Evolutionary conservation across 2,797 vertebrate species (phyloP).

Genomic region (Eospalax fontanierii): DNA sequence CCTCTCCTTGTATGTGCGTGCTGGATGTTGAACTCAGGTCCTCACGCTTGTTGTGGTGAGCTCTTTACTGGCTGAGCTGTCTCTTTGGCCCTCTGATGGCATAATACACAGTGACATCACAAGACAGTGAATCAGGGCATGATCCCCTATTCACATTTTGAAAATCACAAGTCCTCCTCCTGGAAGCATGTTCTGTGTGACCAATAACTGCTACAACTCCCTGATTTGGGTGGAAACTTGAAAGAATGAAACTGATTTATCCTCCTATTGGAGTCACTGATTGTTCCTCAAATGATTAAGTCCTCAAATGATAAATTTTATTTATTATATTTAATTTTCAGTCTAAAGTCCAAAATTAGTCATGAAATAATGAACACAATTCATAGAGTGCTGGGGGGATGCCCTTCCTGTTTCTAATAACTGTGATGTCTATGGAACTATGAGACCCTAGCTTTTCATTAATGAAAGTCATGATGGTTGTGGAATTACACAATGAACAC

Average conservation of each 20-base stretch:
- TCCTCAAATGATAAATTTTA: constrained; percentile 6
- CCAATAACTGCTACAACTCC: constrained; percentile 15
- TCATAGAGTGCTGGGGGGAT: not conserved
- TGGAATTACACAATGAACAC: not conserved
- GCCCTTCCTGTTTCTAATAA: not conserved
- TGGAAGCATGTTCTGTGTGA: not conserved
- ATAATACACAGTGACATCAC: not conserved
- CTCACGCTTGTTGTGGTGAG: not conserved
- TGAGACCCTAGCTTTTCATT: not conserved
- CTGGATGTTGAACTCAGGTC: no score
- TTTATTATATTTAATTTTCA: constrained; percentile 49
- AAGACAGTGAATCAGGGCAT: not conserved
- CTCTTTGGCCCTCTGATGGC: not conserved
- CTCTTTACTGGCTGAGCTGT: not conserved
- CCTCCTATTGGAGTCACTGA: not conserved
- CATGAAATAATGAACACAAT: not conserved
- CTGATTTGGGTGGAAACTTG: not conserved
- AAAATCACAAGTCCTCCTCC: constrained; percentile 16
- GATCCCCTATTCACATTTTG: not conserved
- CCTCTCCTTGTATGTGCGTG: not conserved
- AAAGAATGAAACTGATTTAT: not conserved
- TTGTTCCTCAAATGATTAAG: not conserved
- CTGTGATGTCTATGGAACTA: not conserved
- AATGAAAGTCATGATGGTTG: not conserved
- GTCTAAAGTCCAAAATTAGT: not conserved